A percentile compares a stretch with the other conserved stretches of the same genome.
phyloP scores from a whole-genome alignment of 2,888 invertebrate genomes.

The Actias luna region DNA sequence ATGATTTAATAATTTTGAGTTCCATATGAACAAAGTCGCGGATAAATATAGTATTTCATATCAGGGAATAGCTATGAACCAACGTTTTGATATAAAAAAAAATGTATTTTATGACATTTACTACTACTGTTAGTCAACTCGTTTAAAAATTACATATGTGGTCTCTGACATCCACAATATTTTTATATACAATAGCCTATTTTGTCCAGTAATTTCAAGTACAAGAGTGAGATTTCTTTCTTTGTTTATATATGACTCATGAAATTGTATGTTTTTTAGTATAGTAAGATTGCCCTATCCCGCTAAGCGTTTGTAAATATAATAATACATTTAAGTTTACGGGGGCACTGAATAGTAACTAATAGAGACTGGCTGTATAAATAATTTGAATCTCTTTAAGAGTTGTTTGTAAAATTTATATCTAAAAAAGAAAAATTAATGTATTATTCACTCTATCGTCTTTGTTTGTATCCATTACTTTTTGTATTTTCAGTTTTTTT shows the following conservation, averaged over 20 bases:
- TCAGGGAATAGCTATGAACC: too few species aligned
- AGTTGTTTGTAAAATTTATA: conserved; percentile 38
- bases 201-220: too few species aligned
- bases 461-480: neutral
- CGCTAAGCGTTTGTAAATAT: conserved; percentile 72
- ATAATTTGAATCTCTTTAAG: conserved; percentile 72
- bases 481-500: neutral
- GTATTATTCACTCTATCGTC: neutral
- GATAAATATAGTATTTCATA: too few species aligned
- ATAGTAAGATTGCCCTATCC: conserved; percentile 38
- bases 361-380: conserved; percentile 70
- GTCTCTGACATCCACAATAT: too few species aligned
- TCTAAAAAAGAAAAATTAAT: conserved; percentile 14
- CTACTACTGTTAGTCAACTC: too few species aligned
- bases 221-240: too few species aligned
- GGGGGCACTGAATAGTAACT: conserved; percentile 62
- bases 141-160: too few species aligned
- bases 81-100: too few species aligned
- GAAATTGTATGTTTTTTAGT: conserved; percentile 18
- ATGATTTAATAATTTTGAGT: too few species aligned
- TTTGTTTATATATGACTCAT: neutral
- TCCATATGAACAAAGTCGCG: too few species aligned
- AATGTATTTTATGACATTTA: too few species aligned
- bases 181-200: too few species aligned
- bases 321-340: conserved; percentile 15